These are phyloP conservation scores for Xanthia icteritia DNA, from an alignment of 2,888 invertebrate genomes.

Conservation along the genomic window DNA sequence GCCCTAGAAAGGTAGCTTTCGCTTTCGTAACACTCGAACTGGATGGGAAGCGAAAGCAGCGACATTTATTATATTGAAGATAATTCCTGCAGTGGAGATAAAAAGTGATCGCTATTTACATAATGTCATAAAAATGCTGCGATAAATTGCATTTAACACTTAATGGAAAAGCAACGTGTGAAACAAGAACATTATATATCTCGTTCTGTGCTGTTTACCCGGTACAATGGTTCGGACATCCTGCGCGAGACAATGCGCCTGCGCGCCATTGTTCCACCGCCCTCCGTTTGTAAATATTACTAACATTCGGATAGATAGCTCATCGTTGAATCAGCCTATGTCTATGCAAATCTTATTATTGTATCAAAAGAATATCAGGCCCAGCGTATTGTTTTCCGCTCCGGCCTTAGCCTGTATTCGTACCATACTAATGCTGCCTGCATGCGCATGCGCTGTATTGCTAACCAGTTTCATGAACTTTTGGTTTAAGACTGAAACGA, in stretches of 20 bases:
- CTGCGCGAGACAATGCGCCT: conserved; percentile 87
- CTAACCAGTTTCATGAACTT: conserved; percentile 2
- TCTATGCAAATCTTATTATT: conserved; percentile 71
- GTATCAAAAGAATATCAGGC: conserved; percentile 60
- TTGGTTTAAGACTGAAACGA: background rate
- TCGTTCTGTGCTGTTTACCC: conserved; percentile 89
- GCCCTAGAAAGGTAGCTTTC: conserved; percentile 59
- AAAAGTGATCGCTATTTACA: conserved; percentile 24
- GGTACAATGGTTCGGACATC: conserved; percentile 88
- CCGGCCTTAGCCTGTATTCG: background rate
- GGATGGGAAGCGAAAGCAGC: conserved; percentile 44
- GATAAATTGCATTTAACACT: conserved; percentile 66
- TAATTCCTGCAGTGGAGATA: conserved; percentile 8
- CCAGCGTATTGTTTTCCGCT: conserved; percentile 44
- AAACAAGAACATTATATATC: conserved; percentile 81
- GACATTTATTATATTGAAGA: conserved; percentile 38
- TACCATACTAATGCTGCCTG: conserved; percentile 8
- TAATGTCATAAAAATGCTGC: conserved; percentile 37
- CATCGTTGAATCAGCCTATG: conserved; percentile 70
- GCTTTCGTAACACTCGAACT: conserved; percentile 44
- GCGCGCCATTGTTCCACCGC: conserved; percentile 85
- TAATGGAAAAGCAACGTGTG: conserved; percentile 71
- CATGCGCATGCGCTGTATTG: conserved; percentile 10
- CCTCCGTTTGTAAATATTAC: conserved; percentile 85
- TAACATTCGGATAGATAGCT: conserved; percentile 78